These are phyloP conservation scores for Mamestra configurata DNA, from an alignment of 1,140 invertebrate genomes.

Conservation along the genomic window DNA sequence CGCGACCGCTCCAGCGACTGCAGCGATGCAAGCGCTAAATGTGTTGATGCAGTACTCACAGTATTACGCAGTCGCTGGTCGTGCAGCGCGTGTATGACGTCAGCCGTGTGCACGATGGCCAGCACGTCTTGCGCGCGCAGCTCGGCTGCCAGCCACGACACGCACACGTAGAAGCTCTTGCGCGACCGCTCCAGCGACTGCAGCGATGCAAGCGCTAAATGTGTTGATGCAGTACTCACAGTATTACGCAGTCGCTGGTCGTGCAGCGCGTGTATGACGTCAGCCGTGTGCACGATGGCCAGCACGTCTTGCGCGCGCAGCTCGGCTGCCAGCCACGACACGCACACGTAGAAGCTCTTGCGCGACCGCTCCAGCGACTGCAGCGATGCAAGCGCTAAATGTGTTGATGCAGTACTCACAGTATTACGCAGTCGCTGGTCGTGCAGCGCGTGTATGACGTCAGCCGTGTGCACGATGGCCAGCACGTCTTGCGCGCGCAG, in stretches of 20 bases:
- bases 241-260: too few relatives aligned
- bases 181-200: constrained; percentile 58
- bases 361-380: constrained; percentile 58
- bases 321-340: constrained; percentile 60
- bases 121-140: constrained; percentile 59
- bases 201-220: constrained; percentile 59
- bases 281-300: constrained; percentile 39
- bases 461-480: constrained; percentile 39
- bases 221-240: too few relatives aligned
- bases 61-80: too few relatives aligned
- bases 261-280: constrained; percentile 60
- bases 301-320: constrained; percentile 59
- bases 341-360: constrained; percentile 74
- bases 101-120: constrained; percentile 39
- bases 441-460: constrained; percentile 59
- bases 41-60: too few relatives aligned
- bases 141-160: constrained; percentile 60
- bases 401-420: too few relatives aligned
- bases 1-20: constrained; percentile 58
- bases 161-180: constrained; percentile 74
- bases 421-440: too few relatives aligned
- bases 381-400: constrained; percentile 59
- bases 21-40: constrained; percentile 59
- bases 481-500: constrained; percentile 59
- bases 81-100: constrained; percentile 59